A percentile compares a stretch with the other conserved stretches of the same genome.
Conservation (phyloP, 2,797 vertebrate genomes). For the Lepidocolaptes lacrymiger region DNA sequence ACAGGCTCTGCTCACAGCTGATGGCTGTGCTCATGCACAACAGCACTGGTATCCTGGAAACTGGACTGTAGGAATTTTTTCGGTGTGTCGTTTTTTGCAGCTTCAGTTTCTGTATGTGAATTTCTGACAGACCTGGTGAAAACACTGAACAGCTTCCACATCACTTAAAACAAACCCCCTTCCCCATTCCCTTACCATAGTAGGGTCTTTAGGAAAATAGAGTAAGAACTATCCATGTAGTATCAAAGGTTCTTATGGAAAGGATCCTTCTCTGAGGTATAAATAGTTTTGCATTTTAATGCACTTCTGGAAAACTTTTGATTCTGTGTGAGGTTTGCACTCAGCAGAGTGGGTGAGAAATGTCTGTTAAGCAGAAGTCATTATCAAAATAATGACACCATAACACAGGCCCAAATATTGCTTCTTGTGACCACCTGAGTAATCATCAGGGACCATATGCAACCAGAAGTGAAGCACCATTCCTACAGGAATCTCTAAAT, state of each 20-base stretch:
- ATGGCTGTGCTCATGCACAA: neutral
- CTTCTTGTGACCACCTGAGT: neutral
- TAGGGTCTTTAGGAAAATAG: neutral
- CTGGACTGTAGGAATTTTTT: neutral
- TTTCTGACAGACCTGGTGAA: neutral
- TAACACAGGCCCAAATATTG: neutral
- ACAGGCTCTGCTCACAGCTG: neutral
- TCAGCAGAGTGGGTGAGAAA: neutral
- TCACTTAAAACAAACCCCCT: neutral
- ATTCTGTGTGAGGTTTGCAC: neutral
- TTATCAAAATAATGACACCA: neutral
- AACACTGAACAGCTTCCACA: neutral
- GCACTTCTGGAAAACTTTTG: neutral
- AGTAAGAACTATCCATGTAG: neutral
- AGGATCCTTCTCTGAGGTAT: neutral
- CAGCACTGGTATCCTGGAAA: neutral
- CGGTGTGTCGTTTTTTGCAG: fast-evolving
- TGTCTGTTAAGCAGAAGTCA: neutral
- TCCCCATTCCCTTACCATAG: neutral
- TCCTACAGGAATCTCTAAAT: neutral
- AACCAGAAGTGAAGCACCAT: neutral
- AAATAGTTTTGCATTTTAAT: neutral
- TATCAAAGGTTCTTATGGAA: neutral
- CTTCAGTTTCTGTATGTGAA: neutral
- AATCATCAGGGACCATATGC: neutral